Conservation (phyloP, 2,888 invertebrate genomes). For the Polyommatus icarus region DNA sequence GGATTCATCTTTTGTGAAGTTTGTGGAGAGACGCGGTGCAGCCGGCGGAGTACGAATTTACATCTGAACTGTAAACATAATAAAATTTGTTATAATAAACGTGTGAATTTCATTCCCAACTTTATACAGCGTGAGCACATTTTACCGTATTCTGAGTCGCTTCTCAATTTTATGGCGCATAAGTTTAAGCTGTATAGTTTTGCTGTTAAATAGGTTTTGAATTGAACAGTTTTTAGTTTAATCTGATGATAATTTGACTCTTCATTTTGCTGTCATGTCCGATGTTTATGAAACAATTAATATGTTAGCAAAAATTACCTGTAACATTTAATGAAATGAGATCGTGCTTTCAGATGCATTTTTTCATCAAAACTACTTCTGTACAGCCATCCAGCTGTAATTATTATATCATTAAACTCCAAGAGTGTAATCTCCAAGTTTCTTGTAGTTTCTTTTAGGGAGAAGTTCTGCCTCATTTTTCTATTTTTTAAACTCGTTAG, state of each 20-base stretch:
- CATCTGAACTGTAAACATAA: conserved; percentile 31
- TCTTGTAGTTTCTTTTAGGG: conserved; percentile 22
- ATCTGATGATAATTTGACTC: neutral
- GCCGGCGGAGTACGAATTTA: conserved; percentile 26
- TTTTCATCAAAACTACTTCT: neutral
- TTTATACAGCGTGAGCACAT: conserved; percentile 17
- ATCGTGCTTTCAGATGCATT: neutral
- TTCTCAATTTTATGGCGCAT: conserved; percentile 16
- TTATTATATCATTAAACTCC: conserved; percentile 23
- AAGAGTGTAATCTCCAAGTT: conserved; percentile 27
- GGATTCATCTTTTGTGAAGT: conserved; percentile 29
- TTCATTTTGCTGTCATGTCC: neutral
- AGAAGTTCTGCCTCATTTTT: conserved; percentile 14
- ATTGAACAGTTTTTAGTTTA: neutral
- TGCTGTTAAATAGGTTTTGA: neutral
- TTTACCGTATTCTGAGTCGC: conserved; percentile 7
- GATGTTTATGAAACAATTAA: neutral
- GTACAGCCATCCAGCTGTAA: neutral
- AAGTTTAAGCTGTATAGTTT: conserved; percentile 9
- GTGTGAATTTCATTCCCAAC: conserved; percentile 29
- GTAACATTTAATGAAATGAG: neutral
- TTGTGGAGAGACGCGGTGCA: conserved; percentile 20
- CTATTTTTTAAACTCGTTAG: conserved; percentile 29
- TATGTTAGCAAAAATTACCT: neutral
- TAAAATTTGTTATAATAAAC: conserved; percentile 32